These are phyloP conservation scores for Coregonus suidteri DNA, from an alignment of 2,797 vertebrate species.

Conservation along the genomic window DNA sequence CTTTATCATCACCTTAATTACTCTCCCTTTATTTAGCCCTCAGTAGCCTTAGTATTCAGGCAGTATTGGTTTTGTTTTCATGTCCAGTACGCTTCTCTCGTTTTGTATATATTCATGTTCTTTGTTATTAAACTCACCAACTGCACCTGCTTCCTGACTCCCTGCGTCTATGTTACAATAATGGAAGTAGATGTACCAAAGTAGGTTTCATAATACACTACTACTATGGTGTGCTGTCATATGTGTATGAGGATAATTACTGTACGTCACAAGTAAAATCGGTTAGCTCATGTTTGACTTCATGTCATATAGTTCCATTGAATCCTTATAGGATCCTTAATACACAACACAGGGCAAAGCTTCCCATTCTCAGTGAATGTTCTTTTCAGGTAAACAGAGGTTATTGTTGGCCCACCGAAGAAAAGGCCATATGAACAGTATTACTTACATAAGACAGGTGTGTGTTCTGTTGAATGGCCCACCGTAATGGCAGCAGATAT, in stretches of 20 bases:
- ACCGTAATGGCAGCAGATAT: not conserved
- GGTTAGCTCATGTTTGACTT: no score
- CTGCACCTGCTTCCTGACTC: no score
- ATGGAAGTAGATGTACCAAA: not conserved
- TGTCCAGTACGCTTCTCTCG: no score
- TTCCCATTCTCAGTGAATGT: not conserved
- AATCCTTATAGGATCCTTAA: no score
- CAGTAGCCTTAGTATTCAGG: no score
- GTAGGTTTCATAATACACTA: not conserved
- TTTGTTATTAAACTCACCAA: no score
- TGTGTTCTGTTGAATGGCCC: slow-evolving; percentile 1
- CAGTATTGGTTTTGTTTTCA: no score
- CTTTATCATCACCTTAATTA: no score
- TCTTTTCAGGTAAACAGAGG: slow-evolving; percentile 4
- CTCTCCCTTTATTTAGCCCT: no score
- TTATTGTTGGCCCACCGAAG: not conserved
- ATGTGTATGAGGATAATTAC: not conserved
- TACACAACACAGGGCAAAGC: not conserved
- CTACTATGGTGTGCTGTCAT: not conserved
- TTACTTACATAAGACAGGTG: not conserved
- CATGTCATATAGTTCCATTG: no score
- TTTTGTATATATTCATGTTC: no score
- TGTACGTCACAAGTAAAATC: not conserved
- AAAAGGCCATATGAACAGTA: not conserved
- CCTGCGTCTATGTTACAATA: no score